Evolutionary conservation across 2,113 vertebrate species (phyloP).

Genomic region (Xenus cinereus): DNA sequence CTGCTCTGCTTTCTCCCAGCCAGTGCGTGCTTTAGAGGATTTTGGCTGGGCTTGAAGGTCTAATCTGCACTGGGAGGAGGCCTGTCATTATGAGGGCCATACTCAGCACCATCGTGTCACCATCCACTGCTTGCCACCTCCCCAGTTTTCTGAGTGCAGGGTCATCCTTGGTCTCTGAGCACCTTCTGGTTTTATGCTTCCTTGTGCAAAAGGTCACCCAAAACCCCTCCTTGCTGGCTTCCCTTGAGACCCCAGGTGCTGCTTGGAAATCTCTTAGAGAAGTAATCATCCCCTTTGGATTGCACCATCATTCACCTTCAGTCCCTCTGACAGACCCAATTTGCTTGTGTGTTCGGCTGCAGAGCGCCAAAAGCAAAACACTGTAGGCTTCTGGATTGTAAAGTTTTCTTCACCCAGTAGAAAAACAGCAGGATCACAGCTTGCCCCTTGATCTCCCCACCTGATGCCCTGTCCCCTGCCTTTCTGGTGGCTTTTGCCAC

Average conservation of each 20-base stretch:
- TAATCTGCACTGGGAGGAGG: background rate
- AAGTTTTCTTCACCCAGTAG: background rate
- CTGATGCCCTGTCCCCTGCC: background rate
- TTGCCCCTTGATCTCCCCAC: background rate
- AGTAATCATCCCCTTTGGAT: background rate
- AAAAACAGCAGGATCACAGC: background rate
- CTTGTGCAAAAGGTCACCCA: background rate
- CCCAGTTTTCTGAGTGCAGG: background rate
- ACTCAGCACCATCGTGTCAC: background rate
- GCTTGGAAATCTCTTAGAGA: conserved; percentile 12
- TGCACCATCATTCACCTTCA: conserved; percentile 24
- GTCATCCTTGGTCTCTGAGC: background rate
- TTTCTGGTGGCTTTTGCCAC: background rate
- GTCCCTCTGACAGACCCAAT: conserved; percentile 8
- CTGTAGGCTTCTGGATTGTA: background rate
- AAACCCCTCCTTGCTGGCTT: background rate
- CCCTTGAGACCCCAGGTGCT: background rate
- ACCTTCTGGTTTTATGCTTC: background rate
- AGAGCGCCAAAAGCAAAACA: background rate
- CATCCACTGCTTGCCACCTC: background rate
- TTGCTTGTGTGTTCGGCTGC: background rate
- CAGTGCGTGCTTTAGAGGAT: background rate
- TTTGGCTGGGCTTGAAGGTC: background rate
- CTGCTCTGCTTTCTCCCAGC: background rate
- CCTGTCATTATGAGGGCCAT: background rate